Percentiles rank a stretch among this genome's conserved stretches.
phyloP scores from a whole-genome alignment of 2,888 invertebrate genomes.

The Andrena praecox region DNA sequence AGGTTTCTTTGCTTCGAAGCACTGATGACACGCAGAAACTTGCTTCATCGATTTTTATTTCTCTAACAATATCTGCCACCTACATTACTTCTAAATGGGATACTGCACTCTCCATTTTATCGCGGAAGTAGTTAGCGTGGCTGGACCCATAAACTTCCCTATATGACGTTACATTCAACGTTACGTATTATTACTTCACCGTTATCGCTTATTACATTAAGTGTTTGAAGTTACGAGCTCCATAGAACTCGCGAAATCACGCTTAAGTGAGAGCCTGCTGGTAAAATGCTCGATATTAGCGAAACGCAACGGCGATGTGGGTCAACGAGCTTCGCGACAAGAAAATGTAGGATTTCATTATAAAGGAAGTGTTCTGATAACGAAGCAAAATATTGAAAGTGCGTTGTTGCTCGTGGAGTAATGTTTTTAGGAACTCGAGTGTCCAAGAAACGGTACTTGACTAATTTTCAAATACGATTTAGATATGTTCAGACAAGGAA shows the following conservation, averaged over 20 bases:
- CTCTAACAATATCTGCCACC: background rate
- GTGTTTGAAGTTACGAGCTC: slow-evolving; percentile 26
- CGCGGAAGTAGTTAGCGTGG: slow-evolving; percentile 14
- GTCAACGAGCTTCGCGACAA: slow-evolving; percentile 23
- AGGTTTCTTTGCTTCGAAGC: background rate
- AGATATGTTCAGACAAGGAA: no score
- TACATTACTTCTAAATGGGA: background rate
- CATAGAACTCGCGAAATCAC: slow-evolving; percentile 21
- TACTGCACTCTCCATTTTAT: slow-evolving; percentile 1
- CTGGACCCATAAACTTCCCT: slow-evolving; percentile 9
- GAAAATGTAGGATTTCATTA: background rate
- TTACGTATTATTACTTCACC: slow-evolving; percentile 16
- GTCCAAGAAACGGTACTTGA: background rate
- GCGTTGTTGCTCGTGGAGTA: background rate
- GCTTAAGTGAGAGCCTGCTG: slow-evolving; percentile 7
- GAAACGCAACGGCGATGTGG: slow-evolving; percentile 23
- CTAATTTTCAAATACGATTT: background rate
- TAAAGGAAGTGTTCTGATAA: background rate
- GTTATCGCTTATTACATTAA: slow-evolving; percentile 44
- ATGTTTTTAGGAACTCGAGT: background rate
- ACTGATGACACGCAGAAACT: background rate
- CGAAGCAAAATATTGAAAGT: background rate
- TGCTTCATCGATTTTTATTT: background rate
- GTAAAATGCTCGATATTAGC: slow-evolving; percentile 23
- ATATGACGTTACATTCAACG: slow-evolving; percentile 24